Conservation (phyloP, 2,113 vertebrate species). For the Alethe diademata region DNA sequence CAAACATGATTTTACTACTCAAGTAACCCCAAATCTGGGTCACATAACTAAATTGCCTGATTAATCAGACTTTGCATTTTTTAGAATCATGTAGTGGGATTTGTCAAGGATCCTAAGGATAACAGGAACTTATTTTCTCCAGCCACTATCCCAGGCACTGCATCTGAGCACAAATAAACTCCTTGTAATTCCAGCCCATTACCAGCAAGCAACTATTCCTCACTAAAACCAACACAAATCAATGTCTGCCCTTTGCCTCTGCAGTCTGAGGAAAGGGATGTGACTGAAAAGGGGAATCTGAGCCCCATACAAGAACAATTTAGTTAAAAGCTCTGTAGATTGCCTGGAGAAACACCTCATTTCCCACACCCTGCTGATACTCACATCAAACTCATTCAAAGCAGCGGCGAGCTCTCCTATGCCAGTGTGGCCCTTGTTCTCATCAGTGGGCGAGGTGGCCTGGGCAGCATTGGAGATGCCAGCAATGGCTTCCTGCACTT, state of each 20-base stretch:
- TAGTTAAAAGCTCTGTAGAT: not conserved
- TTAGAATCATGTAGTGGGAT: not conserved
- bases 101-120: not conserved
- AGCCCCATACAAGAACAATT: not conserved
- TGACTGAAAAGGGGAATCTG: not conserved
- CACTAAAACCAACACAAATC: not conserved
- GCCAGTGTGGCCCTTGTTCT: slow-evolving; percentile 94
- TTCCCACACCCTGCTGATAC: not conserved
- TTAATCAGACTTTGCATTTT: not conserved
- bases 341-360: not conserved
- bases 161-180: not conserved
- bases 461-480: slow-evolving; percentile 96
- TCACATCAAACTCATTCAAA: slow-evolving; percentile 97
- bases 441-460: slow-evolving; percentile 92
- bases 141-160: not conserved
- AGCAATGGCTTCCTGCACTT: slow-evolving; percentile 96
- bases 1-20: not conserved
- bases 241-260: not conserved
- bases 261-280: not conserved
- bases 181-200: not conserved
- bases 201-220: not conserved
- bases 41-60: not conserved
- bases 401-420: slow-evolving; percentile 97
- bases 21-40: not conserved
- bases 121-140: not conserved